These are phyloP conservation scores for Aethina tumida DNA, from an alignment of 1,140 invertebrate genomes.

Conservation along the genomic window DNA sequence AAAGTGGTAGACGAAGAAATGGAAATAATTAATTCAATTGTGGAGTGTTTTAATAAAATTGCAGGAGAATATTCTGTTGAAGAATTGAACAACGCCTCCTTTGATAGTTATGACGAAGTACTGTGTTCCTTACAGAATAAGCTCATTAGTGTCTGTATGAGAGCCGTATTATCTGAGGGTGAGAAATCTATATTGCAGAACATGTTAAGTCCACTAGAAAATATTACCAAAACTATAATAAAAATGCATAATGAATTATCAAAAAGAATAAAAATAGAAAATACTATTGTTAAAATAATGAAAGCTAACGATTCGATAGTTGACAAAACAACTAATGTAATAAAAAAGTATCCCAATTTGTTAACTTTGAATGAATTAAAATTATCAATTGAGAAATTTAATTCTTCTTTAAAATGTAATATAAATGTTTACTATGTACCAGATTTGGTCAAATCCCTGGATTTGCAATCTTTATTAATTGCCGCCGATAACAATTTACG, in stretches of 20 bases:
- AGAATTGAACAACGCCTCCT: conserved; percentile 9
- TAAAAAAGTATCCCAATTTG: too few relatives aligned
- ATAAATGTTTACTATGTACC: too few relatives aligned
- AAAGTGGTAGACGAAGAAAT: conserved; percentile 24
- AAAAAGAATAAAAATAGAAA: conserved; percentile 11
- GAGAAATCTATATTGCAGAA: conserved; percentile 27
- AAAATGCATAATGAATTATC: conserved; percentile 21
- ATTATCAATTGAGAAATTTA: too few relatives aligned
- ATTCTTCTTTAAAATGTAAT: too few relatives aligned
- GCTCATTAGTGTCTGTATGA: conserved; percentile 29
- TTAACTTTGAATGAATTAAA: too few relatives aligned
- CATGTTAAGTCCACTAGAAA: conserved; percentile 25
- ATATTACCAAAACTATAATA: conserved; percentile 22
- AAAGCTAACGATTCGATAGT: neutral
- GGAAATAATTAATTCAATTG: conserved; percentile 21
- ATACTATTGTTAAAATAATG: conserved; percentile 1
- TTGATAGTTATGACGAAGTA: conserved; percentile 24
- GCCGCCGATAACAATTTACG: too few relatives aligned
- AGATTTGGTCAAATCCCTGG: too few relatives aligned
- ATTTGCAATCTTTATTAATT: too few relatives aligned
- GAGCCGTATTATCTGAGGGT: conserved; percentile 18
- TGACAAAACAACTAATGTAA: conserved; percentile 4
- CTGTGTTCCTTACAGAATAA: conserved; percentile 26
- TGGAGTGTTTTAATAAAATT: conserved; percentile 18
- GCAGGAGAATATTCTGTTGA: neutral